Conservation (phyloP, 1,140 invertebrate species). For the Nylanderia fulva region DNA sequence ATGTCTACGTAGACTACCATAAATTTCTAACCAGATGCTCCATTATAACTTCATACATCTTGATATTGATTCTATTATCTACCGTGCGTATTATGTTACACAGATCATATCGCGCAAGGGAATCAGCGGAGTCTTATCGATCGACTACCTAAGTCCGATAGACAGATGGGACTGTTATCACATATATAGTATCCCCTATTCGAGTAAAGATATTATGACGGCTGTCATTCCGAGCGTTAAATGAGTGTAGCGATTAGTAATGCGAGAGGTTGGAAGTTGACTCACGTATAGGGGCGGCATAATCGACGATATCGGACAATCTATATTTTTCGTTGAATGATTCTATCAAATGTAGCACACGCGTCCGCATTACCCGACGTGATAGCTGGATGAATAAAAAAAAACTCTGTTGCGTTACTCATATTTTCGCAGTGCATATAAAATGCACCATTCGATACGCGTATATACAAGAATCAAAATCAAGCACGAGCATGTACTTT, state of each 20-base stretch:
- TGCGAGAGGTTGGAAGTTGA: conserved; percentile 60
- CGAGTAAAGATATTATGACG: conserved; percentile 67
- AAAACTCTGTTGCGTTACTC: conserved; percentile 21
- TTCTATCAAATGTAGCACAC: conserved; percentile 16
- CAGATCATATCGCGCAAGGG: conserved; percentile 51
- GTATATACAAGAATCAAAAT: conserved; percentile 15
- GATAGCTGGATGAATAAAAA: conserved; percentile 40
- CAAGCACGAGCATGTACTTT: not conserved
- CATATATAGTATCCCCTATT: conserved; percentile 42
- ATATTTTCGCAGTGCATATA: conserved; percentile 26
- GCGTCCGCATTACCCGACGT: conserved; percentile 25
- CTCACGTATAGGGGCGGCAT: conserved; percentile 13
- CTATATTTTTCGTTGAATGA: not conserved
- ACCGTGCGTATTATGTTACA: conserved; percentile 20
- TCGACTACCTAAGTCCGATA: conserved; percentile 47
- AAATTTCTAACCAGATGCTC: not conserved
- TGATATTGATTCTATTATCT: conserved; percentile 20
- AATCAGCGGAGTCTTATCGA: conserved; percentile 65
- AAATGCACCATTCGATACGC: not conserved
- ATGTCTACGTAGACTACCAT: not conserved
- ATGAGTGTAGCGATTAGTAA: conserved; percentile 72
- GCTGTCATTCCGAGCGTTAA: conserved; percentile 69
- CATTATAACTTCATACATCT: not conserved
- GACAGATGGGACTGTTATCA: conserved; percentile 55
- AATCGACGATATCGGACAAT: conserved; percentile 17